These are phyloP conservation scores for Parazoanthus swiftii DNA, from an alignment of 92 coral and sea anemone genomes.

Conservation along the genomic window DNA sequence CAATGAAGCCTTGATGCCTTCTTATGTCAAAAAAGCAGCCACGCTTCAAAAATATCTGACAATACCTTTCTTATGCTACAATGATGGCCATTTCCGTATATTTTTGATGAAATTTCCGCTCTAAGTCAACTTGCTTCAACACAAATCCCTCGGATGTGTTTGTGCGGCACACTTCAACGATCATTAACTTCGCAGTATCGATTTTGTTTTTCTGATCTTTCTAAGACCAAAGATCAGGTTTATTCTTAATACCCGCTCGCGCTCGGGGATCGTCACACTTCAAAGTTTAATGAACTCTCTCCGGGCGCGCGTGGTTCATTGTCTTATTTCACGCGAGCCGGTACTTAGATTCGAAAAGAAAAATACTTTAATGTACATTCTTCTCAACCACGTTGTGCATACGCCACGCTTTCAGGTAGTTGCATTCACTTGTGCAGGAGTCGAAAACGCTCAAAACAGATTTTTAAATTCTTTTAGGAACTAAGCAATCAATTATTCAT, in stretches of 20 bases:
- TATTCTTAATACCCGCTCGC: constrained; percentile 27
- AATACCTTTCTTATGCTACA: constrained; percentile 14
- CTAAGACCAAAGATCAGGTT: constrained; percentile 39
- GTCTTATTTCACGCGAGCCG: constrained; percentile 37
- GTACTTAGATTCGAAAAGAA: constrained; percentile 5
- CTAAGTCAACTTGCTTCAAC: not conserved
- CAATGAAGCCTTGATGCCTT: constrained; percentile 25
- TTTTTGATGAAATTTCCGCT: constrained; percentile 35
- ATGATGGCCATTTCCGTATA: constrained; percentile 40
- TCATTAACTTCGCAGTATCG: constrained; percentile 20
- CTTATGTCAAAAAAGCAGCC: constrained; percentile 30
- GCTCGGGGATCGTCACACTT: constrained; percentile 32
- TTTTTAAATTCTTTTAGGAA: constrained; percentile 15
- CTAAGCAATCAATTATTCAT: constrained; percentile 36
- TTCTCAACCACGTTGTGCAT: constrained; percentile 25
- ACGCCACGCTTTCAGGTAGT: constrained; percentile 46
- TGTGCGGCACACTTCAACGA: constrained; percentile 30
- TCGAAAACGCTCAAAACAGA: constrained; percentile 35
- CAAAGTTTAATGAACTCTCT: constrained; percentile 37
- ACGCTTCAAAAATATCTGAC: constrained; percentile 36
- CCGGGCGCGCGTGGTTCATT: constrained; percentile 38
- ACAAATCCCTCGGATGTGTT: constrained; percentile 15
- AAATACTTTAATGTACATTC: constrained; percentile 38
- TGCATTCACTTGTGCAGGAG: constrained; percentile 38
- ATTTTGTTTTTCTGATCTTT: constrained; percentile 16